These are phyloP conservation scores for Ptilodon capucinus DNA, from an alignment of 2,888 invertebrate species.

Conservation along the genomic window DNA sequence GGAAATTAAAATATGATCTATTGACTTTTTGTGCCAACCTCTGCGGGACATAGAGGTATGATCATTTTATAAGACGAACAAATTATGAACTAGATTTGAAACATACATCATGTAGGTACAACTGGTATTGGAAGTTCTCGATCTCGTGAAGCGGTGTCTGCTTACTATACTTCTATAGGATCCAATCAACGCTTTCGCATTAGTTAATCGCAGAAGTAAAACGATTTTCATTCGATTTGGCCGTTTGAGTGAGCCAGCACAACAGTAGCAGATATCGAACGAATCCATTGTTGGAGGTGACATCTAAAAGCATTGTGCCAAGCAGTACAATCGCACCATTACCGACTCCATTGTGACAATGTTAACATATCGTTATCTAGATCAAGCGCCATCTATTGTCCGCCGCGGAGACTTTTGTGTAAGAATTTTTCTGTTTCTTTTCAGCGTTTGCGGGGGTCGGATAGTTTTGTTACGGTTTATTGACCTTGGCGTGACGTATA, in stretches of 20 bases:
- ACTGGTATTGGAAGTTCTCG: no score
- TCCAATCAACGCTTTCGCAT: conserved; percentile 20
- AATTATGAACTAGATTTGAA: no score
- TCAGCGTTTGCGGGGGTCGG: conserved; percentile 44
- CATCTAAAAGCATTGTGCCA: conserved; percentile 79
- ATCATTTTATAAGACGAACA: no score
- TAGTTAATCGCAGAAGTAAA: conserved; percentile 26
- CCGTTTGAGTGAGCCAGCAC: conserved; percentile 61
- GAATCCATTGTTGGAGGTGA: conserved; percentile 74
- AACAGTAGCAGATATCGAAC: conserved; percentile 71
- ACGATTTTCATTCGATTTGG: conserved; percentile 64
- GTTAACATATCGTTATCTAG: conserved; percentile 82
- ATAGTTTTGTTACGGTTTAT: conserved; percentile 51
- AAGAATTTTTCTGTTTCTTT: conserved; percentile 54
- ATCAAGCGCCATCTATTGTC: conserved; percentile 82
- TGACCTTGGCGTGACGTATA: conserved; percentile 25
- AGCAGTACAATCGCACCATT: conserved; percentile 78
- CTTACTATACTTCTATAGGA: no score
- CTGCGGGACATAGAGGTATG: no score
- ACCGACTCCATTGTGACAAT: conserved; percentile 79
- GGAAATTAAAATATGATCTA: no score
- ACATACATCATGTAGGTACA: no score
- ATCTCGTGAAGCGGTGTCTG: not conserved
- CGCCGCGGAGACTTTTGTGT: conserved; percentile 65
- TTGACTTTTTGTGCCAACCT: no score